Evolutionary conservation across 2,797 vertebrate genomes (phyloP).

Genomic region (Melanotaenia pygmaea): DNA sequence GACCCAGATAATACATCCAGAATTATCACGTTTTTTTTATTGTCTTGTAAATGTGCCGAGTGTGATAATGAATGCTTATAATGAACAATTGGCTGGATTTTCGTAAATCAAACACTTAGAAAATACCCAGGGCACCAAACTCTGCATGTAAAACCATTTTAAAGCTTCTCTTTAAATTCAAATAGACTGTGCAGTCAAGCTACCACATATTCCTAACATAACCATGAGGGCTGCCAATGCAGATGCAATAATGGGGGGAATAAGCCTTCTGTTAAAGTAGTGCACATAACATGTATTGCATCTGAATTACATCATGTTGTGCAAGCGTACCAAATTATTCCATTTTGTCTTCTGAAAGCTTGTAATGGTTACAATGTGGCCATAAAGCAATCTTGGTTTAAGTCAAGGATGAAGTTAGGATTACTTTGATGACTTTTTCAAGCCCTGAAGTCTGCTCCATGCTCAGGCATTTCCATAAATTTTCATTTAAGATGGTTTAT

Average conservation of each 20-base stretch:
- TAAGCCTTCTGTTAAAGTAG: conserved; percentile 37
- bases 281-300: conserved; percentile 56
- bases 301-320: conserved; percentile 63
- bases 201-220: conserved; percentile 16
- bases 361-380: conserved; percentile 31
- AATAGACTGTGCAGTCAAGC: neutral
- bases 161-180: neutral
- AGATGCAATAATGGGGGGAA: conserved; percentile 47
- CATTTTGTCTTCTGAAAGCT: conserved; percentile 45
- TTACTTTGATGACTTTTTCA: conserved; percentile 31
- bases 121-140: neutral
- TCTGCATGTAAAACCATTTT: neutral
- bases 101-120: neutral
- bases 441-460: conserved; percentile 3
- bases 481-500: conserved; percentile 4
- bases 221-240: conserved; percentile 19
- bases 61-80: neutral
- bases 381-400: conserved; percentile 37
- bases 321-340: conserved; percentile 46
- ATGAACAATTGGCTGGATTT: conserved; percentile 1
- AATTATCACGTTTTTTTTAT: too few relatives aligned
- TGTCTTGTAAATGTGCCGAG: neutral
- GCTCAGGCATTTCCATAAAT: conserved; percentile 11
- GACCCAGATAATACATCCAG: too few relatives aligned
- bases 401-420: conserved; percentile 24